phyloP scores from a whole-genome alignment of 2,888 invertebrate genomes.

The Capitulum mitella region DNA sequence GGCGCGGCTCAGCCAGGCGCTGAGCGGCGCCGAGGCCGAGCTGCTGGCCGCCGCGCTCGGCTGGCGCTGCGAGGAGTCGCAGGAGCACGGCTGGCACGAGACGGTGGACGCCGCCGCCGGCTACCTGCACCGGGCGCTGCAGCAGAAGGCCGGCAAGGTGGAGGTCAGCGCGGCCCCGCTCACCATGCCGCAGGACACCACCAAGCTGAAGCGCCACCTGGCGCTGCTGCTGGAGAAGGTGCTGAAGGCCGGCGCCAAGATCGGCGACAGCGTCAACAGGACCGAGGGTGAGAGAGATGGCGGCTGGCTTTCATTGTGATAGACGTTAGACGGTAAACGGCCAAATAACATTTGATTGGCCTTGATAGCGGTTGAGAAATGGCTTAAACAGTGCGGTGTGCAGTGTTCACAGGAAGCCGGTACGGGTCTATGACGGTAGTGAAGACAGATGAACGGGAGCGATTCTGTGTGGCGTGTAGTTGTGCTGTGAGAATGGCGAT shows the following conservation, averaged over 20 bases:
- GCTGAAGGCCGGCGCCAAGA: conserved; percentile 32
- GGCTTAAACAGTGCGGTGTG: no score
- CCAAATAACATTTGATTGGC: no score
- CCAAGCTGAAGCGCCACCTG: conserved; percentile 34
- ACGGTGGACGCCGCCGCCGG: conserved; percentile 58
- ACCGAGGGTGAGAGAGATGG: neutral
- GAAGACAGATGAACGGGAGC: no score
- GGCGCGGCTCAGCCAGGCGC: conserved; percentile 43
- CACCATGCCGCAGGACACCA: conserved; percentile 33
- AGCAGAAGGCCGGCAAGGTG: conserved; percentile 28
- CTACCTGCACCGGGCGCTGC: conserved; percentile 54
- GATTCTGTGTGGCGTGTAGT: no score
- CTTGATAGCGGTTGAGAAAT: no score
- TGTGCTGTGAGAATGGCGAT: no score
- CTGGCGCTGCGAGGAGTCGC: neutral
- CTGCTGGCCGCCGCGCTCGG: conserved; percentile 44
- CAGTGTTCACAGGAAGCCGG: no score
- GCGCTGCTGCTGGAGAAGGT: conserved; percentile 33
- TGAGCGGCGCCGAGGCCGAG: conserved; percentile 43
- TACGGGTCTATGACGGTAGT: no score
- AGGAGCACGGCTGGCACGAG: conserved; percentile 68
- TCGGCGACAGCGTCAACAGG: conserved; percentile 15
- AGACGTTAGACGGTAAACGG: no score
- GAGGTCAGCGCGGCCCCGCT: conserved; percentile 30
- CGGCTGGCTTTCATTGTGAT: neutral